Base-by-base conservation (phyloP, 2,888 invertebrate species). In the Arrhopalites spinosus region DNA sequence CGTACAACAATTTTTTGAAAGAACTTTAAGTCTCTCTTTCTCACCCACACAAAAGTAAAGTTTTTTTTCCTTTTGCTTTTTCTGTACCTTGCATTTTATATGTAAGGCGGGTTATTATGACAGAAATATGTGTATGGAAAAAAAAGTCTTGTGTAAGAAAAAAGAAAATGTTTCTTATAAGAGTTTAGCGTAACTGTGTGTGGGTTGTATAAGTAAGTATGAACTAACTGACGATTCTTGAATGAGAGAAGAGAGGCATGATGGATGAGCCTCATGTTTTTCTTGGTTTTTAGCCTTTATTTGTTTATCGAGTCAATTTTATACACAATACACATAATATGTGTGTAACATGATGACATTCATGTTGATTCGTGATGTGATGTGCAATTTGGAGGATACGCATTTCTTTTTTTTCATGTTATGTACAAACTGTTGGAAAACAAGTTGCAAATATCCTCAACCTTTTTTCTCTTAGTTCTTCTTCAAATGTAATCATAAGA, bases 231-330 rank as follows among this genome's bases (percentile, higher is more conserved):
- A 72, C 71, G 71, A 72, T 25, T 13, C 20, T 59, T 59, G 59
- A 75, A 75, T 75, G 69, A 75, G 59, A 75, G 74, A 56, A 74
- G 45, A 43, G 69, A 36, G 45, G 20, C 53, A 74, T 74, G 74
- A 74, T 74, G 67, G 74, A 74, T 74, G 74, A 68, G 73, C 36
- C 5, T 59, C 5, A 59, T 59, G 59, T 59, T 17, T 59, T 59
- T 36, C 36, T 36, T 36, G 36, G 36, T 27, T 59, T 59, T 59
- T 25, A 59, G 25, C 27, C 25, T 27, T 5, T 59, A 59, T 59
- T 59, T 59, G 59, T 59, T 59, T 59, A 59, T 25, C 23, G 25
- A 59, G 59, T 59, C 59, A 59, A 59, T 59, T 56, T 25, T 2
- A 36, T 36, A 36, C 36, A 36, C 36, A 36, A 36, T 36, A 36